phyloP scores from a whole-genome alignment of 1,140 invertebrate genomes.

The Babylonia areolata region DNA sequence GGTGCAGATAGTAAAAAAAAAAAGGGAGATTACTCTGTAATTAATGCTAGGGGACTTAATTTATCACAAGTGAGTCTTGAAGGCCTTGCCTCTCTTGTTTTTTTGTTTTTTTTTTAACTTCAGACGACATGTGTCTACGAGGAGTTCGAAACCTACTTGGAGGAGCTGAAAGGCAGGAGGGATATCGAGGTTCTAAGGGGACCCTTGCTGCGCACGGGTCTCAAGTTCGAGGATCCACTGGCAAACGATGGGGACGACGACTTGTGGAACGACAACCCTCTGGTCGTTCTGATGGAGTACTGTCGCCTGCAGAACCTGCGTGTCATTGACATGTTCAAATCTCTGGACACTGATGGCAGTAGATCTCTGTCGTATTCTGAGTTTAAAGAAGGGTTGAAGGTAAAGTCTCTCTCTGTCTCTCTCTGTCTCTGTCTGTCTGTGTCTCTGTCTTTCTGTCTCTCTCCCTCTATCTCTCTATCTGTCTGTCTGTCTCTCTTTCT shows the following conservation, averaged over 20 bases:
- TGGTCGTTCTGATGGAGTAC: slow-evolving; percentile 61
- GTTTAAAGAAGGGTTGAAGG: slow-evolving; percentile 60
- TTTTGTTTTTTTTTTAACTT: too few species aligned
- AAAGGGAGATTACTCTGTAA: too few species aligned
- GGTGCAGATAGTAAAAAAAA: too few species aligned
- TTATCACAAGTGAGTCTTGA: too few species aligned
- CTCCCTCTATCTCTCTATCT: not conserved
- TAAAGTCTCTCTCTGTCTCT: slow-evolving; percentile 26
- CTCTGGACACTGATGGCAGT: slow-evolving; percentile 64
- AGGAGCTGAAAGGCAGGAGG: not conserved
- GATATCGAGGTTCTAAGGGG: slow-evolving; percentile 21
- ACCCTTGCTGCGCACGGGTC: slow-evolving; percentile 30
- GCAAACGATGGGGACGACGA: not conserved
- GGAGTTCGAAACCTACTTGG: slow-evolving; percentile 31
- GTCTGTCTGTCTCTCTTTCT: not conserved
- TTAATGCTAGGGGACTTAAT: too few species aligned
- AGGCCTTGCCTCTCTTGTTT: too few species aligned
- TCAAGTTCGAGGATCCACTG: slow-evolving; percentile 3
- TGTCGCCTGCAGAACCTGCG: slow-evolving; percentile 63
- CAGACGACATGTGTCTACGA: slow-evolving; percentile 35
- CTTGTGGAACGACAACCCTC: slow-evolving; percentile 31
- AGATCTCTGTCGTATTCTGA: slow-evolving; percentile 56
- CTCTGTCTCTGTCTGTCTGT: too few species aligned
- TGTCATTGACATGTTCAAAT: slow-evolving; percentile 61
- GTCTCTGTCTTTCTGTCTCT: not conserved